phyloP scores from a whole-genome alignment of 37 sponge, comb jelly and placozoan species.

The Halichondria panicea region DNA sequence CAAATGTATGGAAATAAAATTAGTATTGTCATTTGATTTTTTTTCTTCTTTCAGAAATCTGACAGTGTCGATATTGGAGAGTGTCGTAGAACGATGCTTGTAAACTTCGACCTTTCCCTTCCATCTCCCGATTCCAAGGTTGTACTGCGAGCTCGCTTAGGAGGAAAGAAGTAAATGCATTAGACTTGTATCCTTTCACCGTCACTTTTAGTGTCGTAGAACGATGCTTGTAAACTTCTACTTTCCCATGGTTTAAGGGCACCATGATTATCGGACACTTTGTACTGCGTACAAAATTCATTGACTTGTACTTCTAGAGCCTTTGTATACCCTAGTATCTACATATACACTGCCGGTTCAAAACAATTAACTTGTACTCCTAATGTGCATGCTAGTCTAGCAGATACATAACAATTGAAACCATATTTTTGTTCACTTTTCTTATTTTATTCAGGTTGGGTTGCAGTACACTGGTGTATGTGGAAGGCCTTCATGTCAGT shows the following conservation, averaged over 20 bases:
- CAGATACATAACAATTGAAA: neutral
- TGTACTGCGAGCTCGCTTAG: conserved; percentile 39
- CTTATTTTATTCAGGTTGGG: conserved; percentile 22
- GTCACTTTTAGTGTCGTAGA: neutral
- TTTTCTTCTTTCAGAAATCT: neutral
- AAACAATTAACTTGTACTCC: neutral
- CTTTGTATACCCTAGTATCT: neutral
- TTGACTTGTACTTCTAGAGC: neutral
- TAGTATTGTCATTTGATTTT: no score
- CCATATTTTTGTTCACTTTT: neutral
- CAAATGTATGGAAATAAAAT: no score
- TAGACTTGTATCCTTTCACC: neutral
- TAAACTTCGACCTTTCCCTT: conserved; percentile 36
- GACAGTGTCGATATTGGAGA: neutral
- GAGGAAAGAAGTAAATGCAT: conserved; percentile 31
- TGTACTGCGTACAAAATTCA: neutral
- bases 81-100: neutral
- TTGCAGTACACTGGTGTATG: conserved; percentile 19
- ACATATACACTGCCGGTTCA: neutral
- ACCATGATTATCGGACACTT: neutral
- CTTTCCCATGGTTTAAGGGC: neutral
- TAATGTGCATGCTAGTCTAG: neutral
- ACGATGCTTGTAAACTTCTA: neutral
- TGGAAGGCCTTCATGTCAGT: conserved; percentile 51
- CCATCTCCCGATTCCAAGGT: conserved; percentile 40